phyloP scores from a whole-genome alignment of 2,888 invertebrate genomes.

The Cryptocheilus praepositus region DNA sequence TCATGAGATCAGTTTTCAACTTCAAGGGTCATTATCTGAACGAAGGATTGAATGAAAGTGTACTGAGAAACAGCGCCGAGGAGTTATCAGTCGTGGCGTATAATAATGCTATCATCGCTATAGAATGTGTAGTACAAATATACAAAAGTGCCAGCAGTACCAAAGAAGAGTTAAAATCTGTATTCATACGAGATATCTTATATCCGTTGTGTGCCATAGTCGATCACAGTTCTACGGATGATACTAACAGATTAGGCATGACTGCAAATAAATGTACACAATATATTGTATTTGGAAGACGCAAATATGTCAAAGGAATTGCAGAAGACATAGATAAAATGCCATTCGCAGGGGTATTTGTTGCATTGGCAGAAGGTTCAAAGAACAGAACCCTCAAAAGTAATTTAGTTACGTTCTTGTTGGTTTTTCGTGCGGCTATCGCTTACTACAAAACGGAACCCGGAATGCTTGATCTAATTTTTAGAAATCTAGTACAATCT shows the following conservation, averaged over 20 bases:
- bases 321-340: slow-evolving; percentile 27
- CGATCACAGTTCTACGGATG: slow-evolving; percentile 37
- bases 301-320: slow-evolving; percentile 33
- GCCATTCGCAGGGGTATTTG: slow-evolving; percentile 36
- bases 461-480: slow-evolving; percentile 53
- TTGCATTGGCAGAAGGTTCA: slow-evolving; percentile 41
- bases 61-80: slow-evolving; percentile 13
- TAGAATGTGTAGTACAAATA: slow-evolving; percentile 48
- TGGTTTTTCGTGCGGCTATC: slow-evolving; percentile 53
- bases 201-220: slow-evolving; percentile 57
- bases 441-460: slow-evolving; percentile 52
- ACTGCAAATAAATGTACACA: slow-evolving; percentile 60
- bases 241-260: slow-evolving; percentile 50
- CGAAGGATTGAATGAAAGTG: slow-evolving; percentile 11
- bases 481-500: slow-evolving; percentile 58
- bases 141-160: slow-evolving; percentile 48
- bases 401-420: slow-evolving; percentile 44
- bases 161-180: slow-evolving; percentile 45
- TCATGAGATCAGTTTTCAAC: slow-evolving; percentile 13
- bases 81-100: slow-evolving; percentile 20
- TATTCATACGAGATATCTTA: slow-evolving; percentile 58
- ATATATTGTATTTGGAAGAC: slow-evolving; percentile 58
- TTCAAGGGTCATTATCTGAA: background rate
- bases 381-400: slow-evolving; percentile 29
- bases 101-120: slow-evolving; percentile 18